phyloP scores from a whole-genome alignment of 2,797 vertebrate genomes.

The Semaprochilodus insignis region DNA sequence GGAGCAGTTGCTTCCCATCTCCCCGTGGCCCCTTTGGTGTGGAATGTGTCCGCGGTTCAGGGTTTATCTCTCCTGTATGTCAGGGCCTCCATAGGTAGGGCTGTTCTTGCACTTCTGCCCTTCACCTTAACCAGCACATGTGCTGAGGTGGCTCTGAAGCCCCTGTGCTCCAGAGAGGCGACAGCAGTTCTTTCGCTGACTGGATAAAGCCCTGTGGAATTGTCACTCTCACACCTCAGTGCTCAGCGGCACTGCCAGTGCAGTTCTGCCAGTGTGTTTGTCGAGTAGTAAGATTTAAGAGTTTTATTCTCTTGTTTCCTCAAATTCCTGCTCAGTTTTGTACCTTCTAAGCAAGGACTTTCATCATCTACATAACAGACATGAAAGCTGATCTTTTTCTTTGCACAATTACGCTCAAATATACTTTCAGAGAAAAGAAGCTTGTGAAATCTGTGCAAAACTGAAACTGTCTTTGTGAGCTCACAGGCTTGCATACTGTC shows the following conservation, averaged over 20 bases:
- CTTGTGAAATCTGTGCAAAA: too few relatives aligned
- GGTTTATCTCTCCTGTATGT: conserved; percentile 46
- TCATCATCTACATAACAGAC: not conserved
- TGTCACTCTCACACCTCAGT: not conserved
- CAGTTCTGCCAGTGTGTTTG: not conserved
- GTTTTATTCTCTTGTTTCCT: not conserved
- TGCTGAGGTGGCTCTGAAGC: conserved; percentile 32
- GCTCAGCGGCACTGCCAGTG: not conserved
- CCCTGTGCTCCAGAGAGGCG: not conserved
- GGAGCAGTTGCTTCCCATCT: conserved; percentile 28
- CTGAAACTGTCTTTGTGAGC: too few relatives aligned
- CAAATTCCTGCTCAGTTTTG: not conserved
- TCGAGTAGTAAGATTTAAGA: not conserved
- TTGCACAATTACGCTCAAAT: too few relatives aligned
- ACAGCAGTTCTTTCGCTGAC: conserved; percentile 21
- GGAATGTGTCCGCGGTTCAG: conserved; percentile 58
- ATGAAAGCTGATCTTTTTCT: too few relatives aligned
- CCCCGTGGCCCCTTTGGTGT: conserved; percentile 42
- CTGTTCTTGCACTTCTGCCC: conserved; percentile 29
- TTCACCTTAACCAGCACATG: conserved; percentile 38
- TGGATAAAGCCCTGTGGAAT: not conserved
- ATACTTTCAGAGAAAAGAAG: too few relatives aligned
- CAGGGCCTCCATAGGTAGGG: conserved; percentile 22
- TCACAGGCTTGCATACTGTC: too few relatives aligned
- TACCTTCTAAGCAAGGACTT: not conserved